Conservation (phyloP, 1,140 invertebrate species). For the Sweltsa coloradensis region DNA sequence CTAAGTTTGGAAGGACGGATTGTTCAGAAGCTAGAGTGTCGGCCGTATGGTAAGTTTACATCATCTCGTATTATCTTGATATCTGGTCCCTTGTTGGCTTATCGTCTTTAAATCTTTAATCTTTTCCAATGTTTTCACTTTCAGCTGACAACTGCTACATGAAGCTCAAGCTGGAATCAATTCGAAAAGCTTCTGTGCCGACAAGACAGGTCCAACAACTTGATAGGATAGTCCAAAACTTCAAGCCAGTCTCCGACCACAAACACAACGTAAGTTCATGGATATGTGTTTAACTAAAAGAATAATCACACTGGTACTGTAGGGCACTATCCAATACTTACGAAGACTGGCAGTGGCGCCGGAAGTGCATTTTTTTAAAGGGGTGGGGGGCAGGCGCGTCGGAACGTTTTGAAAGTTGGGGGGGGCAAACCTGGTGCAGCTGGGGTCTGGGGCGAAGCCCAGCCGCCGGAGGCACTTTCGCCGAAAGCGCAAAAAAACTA, state of each 20-base stretch:
- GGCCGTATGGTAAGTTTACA: slow-evolving; percentile 54
- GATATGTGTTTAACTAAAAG: too few relatives aligned
- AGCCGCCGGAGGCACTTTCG: too few relatives aligned
- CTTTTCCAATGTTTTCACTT: slow-evolving; percentile 19
- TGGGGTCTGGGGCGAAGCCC: too few relatives aligned
- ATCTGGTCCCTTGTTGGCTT: not conserved
- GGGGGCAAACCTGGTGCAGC: too few relatives aligned
- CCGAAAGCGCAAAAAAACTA: too few relatives aligned
- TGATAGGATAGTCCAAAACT: slow-evolving; percentile 69
- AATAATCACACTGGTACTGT: too few relatives aligned
- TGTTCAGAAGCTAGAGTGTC: slow-evolving; percentile 86
- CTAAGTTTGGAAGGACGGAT: slow-evolving; percentile 85
- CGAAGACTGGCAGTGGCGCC: too few relatives aligned
- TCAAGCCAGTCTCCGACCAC: slow-evolving; percentile 80
- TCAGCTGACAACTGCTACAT: slow-evolving; percentile 73
- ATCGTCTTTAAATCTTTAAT: not conserved
- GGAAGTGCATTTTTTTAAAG: too few relatives aligned
- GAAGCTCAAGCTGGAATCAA: slow-evolving; percentile 75
- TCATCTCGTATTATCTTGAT: too few relatives aligned
- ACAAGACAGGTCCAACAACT: slow-evolving; percentile 64
- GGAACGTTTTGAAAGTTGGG: too few relatives aligned
- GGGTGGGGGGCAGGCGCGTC: too few relatives aligned
- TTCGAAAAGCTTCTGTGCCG: slow-evolving; percentile 69
- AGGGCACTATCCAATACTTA: too few relatives aligned
- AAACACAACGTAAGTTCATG: slow-evolving; percentile 65